Conservation (phyloP, 2,113 vertebrate genomes). For the Oenanthe melanoleuca region DNA sequence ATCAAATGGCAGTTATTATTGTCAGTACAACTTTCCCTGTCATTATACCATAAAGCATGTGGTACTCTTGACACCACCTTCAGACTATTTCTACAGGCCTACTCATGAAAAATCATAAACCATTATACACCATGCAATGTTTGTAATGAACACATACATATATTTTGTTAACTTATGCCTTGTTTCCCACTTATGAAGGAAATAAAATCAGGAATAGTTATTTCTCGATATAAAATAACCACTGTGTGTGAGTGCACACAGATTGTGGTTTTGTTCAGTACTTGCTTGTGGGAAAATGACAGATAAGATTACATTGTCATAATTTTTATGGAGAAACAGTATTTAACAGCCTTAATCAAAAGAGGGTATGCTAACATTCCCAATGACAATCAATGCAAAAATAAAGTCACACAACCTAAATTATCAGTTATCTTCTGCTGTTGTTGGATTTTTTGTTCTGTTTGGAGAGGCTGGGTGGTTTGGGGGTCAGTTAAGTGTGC, state of each 20-base stretch:
- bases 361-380: slow-evolving; percentile 16
- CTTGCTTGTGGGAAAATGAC: neutral
- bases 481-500: slow-evolving; percentile 17
- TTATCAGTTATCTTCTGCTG: slow-evolving; percentile 80
- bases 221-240: neutral
- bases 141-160: neutral
- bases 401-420: slow-evolving; percentile 50
- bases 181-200: neutral
- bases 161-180: neutral
- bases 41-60: neutral
- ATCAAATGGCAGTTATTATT: neutral
- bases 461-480: neutral
- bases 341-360: slow-evolving; percentile 25
- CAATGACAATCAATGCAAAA: slow-evolving; percentile 16
- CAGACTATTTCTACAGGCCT: neutral
- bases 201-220: neutral
- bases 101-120: neutral
- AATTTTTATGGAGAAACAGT: neutral
- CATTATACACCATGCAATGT: neutral
- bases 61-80: neutral
- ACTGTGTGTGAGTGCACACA: neutral
- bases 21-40: neutral
- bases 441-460: neutral
- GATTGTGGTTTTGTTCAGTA: neutral
- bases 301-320: neutral